phyloP scores from a whole-genome alignment of 2,888 invertebrate species.

The Ochropleura plecta region DNA sequence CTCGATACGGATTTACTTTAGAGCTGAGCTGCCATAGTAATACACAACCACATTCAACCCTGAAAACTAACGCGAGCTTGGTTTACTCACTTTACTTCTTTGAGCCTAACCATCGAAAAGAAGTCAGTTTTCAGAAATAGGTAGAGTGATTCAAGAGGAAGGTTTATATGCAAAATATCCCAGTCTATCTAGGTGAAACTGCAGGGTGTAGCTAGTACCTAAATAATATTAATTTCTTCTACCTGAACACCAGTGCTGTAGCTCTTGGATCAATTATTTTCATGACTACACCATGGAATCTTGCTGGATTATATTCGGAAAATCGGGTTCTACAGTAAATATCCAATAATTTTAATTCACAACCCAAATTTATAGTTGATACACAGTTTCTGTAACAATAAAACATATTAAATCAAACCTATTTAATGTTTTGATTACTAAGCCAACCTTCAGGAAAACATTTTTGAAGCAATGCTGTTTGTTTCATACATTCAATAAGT shows the following conservation, averaged over 20 bases:
- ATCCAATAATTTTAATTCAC: slow-evolving; percentile 93
- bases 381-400: slow-evolving; percentile 94
- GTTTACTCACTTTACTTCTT: too few species aligned
- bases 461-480: background rate
- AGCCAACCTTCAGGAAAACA: too few species aligned
- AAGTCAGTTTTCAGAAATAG: too few species aligned
- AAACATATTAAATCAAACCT: background rate
- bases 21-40: too few species aligned
- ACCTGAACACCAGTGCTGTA: slow-evolving; percentile 92
- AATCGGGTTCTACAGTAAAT: slow-evolving; percentile 95
- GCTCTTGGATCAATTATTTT: slow-evolving; percentile 94
- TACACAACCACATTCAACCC: too few species aligned
- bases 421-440: background rate
- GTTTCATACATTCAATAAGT: background rate
- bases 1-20: too few species aligned
- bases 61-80: too few species aligned
- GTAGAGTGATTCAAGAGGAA: too few species aligned
- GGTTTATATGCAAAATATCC: too few species aligned
- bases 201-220: too few species aligned
- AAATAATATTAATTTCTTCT: background rate
- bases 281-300: slow-evolving; percentile 96
- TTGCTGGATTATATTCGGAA: slow-evolving; percentile 95
- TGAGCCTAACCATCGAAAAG: too few species aligned
- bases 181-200: too few species aligned
- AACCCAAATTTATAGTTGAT: slow-evolving; percentile 94